phyloP scores from a whole-genome alignment of 2,888 invertebrate genomes.

The Platycnemis pennipes region DNA sequence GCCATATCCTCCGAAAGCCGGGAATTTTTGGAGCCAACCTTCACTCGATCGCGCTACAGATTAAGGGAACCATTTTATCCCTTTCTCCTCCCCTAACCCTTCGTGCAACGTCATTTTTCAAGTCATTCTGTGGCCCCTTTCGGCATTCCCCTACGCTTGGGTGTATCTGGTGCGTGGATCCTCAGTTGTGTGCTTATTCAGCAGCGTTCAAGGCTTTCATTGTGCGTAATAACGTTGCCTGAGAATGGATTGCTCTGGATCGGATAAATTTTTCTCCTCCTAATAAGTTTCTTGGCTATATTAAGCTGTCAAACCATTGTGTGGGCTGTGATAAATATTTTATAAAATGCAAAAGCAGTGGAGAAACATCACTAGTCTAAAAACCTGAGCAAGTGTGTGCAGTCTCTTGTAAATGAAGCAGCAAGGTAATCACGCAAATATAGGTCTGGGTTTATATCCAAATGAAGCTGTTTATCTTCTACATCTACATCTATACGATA shows the following conservation, averaged over 20 bases:
- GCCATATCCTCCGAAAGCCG: neutral
- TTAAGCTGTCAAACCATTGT: no score
- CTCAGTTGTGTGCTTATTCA: neutral
- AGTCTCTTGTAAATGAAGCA: no score
- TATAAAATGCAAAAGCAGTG: no score
- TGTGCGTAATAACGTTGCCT: neutral
- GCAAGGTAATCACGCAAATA: no score
- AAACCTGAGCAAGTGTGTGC: no score
- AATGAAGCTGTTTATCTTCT: no score
- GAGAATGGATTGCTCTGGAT: neutral
- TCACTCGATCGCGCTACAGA: neutral
- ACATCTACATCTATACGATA: no score
- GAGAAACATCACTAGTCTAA: no score
- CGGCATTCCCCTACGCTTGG: neutral
- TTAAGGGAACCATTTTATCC: constrained; percentile 27
- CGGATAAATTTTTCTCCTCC: neutral
- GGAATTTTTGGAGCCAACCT: neutral
- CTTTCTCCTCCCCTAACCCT: neutral
- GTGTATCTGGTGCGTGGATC: neutral
- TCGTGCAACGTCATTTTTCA: neutral
- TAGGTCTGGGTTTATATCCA: no score
- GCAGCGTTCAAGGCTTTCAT: neutral
- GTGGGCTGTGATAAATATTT: no score
- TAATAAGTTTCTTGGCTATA: neutral
- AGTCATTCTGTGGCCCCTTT: neutral